Evolutionary conservation across 1,140 invertebrate genomes (phyloP).

Genomic region (Penaeus chinensis): DNA sequence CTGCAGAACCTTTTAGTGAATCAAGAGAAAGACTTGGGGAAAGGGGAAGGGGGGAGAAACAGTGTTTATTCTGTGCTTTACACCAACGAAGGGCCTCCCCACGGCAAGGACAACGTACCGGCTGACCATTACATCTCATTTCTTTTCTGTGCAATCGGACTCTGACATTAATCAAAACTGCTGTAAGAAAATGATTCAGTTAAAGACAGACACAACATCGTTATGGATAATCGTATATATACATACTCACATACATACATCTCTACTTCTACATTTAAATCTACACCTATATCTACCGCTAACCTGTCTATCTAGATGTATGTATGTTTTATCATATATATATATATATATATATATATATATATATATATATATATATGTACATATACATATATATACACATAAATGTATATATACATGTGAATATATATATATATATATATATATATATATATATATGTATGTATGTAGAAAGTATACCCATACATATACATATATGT

Average conservation of each 20-base stretch:
- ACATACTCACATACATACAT: slow-evolving; percentile 10
- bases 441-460: slow-evolving; percentile 14
- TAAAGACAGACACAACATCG: neutral
- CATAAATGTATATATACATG: slow-evolving; percentile 4
- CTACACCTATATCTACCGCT: neutral
- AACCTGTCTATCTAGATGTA: slow-evolving; percentile 17
- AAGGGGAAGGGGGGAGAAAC: no score
- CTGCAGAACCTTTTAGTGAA: no score
- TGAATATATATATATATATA: neutral
- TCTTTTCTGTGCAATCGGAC: no score
- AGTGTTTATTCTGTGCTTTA: no score
- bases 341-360: slow-evolving; percentile 3
- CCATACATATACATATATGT: slow-evolving; percentile 8
- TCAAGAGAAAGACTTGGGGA: no score
- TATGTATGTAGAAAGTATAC: neutral
- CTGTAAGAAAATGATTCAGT: no score
- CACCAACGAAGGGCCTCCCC: no score
- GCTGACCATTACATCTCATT: no score
- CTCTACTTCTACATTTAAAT: neutral
- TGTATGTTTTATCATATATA: neutral
- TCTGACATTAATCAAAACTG: no score
- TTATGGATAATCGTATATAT: neutral
- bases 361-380: slow-evolving; percentile 14
- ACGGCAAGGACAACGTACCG: no score
- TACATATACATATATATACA: neutral